Evolutionary conservation across 2,113 vertebrate species (phyloP).

Genomic region (Carassius auratus): DNA sequence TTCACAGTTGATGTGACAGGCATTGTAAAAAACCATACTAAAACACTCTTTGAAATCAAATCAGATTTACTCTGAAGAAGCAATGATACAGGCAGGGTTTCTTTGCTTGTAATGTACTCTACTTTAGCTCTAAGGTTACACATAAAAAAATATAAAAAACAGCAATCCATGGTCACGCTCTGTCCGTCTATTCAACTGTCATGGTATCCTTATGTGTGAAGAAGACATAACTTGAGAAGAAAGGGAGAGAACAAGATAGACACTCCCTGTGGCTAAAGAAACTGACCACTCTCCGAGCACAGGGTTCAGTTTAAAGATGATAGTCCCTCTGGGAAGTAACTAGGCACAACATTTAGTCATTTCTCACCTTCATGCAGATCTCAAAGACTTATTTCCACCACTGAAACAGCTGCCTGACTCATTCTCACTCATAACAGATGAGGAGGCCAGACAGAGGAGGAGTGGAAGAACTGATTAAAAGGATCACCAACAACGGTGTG

Average conservation of each 20-base stretch:
- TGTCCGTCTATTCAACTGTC: not conserved
- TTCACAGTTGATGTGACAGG: not conserved
- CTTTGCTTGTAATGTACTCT: slow-evolving; percentile 56
- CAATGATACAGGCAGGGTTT: slow-evolving; percentile 49
- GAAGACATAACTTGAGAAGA: not conserved
- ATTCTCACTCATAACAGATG: not conserved
- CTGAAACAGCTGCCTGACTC: slow-evolving; percentile 39
- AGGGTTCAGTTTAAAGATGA: slow-evolving; percentile 22
- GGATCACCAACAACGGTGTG: slow-evolving; percentile 5
- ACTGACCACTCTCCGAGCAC: not conserved
- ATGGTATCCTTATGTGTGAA: slow-evolving; percentile 15
- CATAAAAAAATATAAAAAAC: not conserved
- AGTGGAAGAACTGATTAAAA: slow-evolving; percentile 16
- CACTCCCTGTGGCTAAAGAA: slow-evolving; percentile 26
- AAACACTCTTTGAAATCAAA: slow-evolving; percentile 64
- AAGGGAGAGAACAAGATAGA: not conserved
- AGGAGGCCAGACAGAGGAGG: not conserved
- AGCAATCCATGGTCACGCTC: not conserved
- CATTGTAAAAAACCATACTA: slow-evolving; percentile 66
- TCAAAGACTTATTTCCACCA: slow-evolving; percentile 15
- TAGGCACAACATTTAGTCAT: slow-evolving; percentile 7
- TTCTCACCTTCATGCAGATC: slow-evolving; percentile 30
- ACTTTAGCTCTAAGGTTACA: slow-evolving; percentile 42
- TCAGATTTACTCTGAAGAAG: slow-evolving; percentile 59
- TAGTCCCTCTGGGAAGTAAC: slow-evolving; percentile 14